Evolutionary conservation across 2,888 invertebrate genomes (phyloP), one percentile per base, ranked within the genome.

Genomic region (Allophyes oxyacanthae): DNA sequence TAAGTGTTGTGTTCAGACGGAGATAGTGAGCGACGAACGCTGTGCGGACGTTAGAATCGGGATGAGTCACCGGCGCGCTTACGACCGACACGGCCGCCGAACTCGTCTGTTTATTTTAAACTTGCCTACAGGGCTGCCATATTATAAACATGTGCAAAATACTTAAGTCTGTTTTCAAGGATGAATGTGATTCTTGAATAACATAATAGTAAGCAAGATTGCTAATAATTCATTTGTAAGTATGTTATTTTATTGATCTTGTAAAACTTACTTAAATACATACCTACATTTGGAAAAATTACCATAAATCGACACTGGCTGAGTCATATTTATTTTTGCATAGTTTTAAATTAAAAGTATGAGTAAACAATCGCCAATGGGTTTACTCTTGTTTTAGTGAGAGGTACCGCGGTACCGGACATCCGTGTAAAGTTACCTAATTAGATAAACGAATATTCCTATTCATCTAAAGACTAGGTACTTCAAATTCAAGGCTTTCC

Each of bases 71-170:
- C 61, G 46, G 68, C 55, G 45, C 52, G 62, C 58, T 65, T 48
- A 68, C 54, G 43, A 54, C 71, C 76, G 77, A 70, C 66, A 66
- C 77, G 83, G 83, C 63, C 85, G 81, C 77, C 85, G 85, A 84
- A 85, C 85, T 82, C 81, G 40, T 48, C 64, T 60, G 77, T 78
- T 78, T 84, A 85, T 84, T 85, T 85, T 82, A 80, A 78, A 77
- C 78, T 76, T 68, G 53, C 69, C 58, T 62, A 54, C 64, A 78
- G 65, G 78, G 71, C 42, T 72, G 71, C 38, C 57, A 28, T 50
- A 45, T 28, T 52, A 36, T 54, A 51, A 57, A 68, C 64, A 68
- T 46, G 48, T 49, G 44, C 49, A 9, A 55, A 56, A 58, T 49
- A 46, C 20, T 36, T 40, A 42, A 57, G 32, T 48, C 6, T 58